Conservation (phyloP, 1,140 invertebrate species). For the Drosophila yakuba region DNA sequence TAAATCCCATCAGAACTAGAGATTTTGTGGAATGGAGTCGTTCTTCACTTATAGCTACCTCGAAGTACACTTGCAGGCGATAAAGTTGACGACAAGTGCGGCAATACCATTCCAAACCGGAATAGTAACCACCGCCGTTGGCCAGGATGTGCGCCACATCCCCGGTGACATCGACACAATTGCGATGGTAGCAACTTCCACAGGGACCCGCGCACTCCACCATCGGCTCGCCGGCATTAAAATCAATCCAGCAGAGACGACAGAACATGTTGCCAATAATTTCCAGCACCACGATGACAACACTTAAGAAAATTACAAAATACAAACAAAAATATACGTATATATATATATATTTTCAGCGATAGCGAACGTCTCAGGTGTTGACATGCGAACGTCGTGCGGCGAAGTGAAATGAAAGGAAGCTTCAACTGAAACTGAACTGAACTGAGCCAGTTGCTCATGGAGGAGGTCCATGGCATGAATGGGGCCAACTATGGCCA, state of each 20-base stretch:
- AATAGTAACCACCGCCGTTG: background rate
- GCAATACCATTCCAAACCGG: slow-evolving; percentile 78
- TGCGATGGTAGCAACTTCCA: slow-evolving; percentile 52
- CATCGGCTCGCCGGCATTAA: slow-evolving; percentile 45
- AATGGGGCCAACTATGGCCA: slow-evolving; percentile 25
- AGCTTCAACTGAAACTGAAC: background rate
- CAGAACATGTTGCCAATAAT: slow-evolving; percentile 82
- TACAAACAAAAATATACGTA: background rate
- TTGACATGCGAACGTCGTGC: slow-evolving; percentile 52
- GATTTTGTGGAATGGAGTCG: slow-evolving; percentile 4
- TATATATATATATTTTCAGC: too few species aligned
- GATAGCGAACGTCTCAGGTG: slow-evolving; percentile 53
- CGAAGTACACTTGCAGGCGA: slow-evolving; percentile 79
- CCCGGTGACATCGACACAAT: slow-evolving; percentile 64
- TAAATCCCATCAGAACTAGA: background rate
- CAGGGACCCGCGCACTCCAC: slow-evolving; percentile 71
- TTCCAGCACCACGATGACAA: slow-evolving; percentile 34
- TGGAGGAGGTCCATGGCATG: background rate
- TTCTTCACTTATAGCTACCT: slow-evolving; percentile 54
- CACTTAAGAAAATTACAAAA: slow-evolving; percentile 75
- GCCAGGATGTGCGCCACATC: slow-evolving; percentile 52
- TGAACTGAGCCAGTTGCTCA: background rate
- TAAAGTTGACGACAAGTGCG: slow-evolving; percentile 80
- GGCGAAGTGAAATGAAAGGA: slow-evolving; percentile 31
- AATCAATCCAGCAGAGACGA: slow-evolving; percentile 84